Evolutionary conservation across 2,113 vertebrate species (phyloP).

Genomic region (Cervus canadensis): DNA sequence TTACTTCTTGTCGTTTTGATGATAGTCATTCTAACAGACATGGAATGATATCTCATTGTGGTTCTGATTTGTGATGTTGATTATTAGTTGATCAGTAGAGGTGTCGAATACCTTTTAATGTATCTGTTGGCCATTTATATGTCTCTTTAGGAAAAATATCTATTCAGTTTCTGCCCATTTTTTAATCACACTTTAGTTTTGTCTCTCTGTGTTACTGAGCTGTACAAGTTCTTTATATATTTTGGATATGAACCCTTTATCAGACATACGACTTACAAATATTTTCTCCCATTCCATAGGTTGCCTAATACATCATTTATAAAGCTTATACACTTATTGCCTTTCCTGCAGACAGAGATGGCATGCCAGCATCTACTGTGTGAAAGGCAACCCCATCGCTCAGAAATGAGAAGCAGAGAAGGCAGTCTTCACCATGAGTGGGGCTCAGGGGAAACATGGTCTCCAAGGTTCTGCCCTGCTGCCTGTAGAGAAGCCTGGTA

Average conservation of each 20-base stretch:
- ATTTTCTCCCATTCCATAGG: background rate
- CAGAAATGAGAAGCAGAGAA: background rate
- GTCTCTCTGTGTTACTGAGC: background rate
- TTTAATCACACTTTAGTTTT: background rate
- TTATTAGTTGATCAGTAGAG: background rate
- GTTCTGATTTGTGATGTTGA: background rate
- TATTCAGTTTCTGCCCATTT: background rate
- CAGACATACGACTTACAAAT: background rate
- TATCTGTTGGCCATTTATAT: background rate
- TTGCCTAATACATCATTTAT: background rate
- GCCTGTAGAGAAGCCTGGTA: background rate
- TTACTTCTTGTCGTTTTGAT: background rate
- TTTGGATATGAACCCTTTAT: background rate
- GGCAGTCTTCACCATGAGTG: background rate
- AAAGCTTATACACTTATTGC: background rate
- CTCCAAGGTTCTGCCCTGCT: background rate
- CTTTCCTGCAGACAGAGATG: background rate
- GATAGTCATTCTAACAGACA: too few species aligned
- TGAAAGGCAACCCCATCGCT: background rate
- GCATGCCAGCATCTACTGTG: too few species aligned
- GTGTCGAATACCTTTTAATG: background rate
- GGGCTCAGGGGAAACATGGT: rapidly evolving
- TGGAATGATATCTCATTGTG: background rate
- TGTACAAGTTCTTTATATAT: background rate
- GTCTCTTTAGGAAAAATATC: background rate